Evolutionary conservation across 2,888 invertebrate species (phyloP), one percentile per base, ranked within the genome.

Genomic region (Carabus problematicus): DNA sequence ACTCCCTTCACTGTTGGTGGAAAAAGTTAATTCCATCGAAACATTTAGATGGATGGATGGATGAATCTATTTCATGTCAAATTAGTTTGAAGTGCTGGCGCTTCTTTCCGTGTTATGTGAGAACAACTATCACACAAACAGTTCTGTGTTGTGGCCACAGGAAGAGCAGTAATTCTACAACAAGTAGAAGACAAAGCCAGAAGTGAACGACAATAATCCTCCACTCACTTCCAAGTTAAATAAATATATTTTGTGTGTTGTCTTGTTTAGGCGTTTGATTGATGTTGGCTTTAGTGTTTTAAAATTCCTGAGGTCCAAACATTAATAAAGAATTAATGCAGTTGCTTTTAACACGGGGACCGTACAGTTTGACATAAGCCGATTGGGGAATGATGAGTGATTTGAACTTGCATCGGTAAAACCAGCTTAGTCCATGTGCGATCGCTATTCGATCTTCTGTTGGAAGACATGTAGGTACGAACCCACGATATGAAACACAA

Each of bases 291-390:
- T 66, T 66, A 67, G 60, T 67, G 67, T 67, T 67, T 67, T 60
- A 52, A 67, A 67, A 60, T 60, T 60, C 60, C 54, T 52, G 66
- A 58, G 67, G 60, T 67, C 67, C 60, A 67, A 67, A 67, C 67
- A 67, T 67, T 67, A 67, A 67, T 67, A 67, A 67, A 67, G 60
- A 60, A 67, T 67, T 67, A 67, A 54, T 42, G 49, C 39, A 52
- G 64, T 67, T 49, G 49, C 60, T 67, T 60, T 67, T 67, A 67
- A 67, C 66, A 54, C 14, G 45, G 16, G 39, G 59, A 59, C 59
- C 58, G 14, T 59, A 59, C 60, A 59, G 40, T 60, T 67, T 60
- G 67, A 67, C 67, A 41, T 67, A 67, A 67, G 58, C 67, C 60
- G 67, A 67, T 67, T 67, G 59, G 56, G 42, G 56, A 43, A 67